Conservation (phyloP, 2,797 vertebrate species). For the Clamator glandarius region DNA sequence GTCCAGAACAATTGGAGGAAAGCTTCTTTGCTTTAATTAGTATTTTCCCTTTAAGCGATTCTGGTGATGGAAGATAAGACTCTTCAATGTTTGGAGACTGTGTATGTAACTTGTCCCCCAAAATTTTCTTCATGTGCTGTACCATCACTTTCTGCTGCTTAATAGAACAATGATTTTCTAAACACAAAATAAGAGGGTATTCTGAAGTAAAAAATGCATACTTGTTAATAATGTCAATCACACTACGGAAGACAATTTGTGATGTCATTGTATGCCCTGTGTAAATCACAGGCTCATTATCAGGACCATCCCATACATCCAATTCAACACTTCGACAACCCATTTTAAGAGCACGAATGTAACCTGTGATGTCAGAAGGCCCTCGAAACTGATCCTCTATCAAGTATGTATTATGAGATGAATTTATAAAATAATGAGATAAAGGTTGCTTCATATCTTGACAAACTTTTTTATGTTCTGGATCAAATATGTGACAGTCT, state of each 20-base stretch:
- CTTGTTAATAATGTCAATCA: conserved; percentile 96
- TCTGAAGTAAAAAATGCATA: conserved; percentile 95
- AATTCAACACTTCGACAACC: conserved; percentile 95
- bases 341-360: conserved; percentile 98
- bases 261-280: conserved; percentile 98
- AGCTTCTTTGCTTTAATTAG: conserved; percentile 95
- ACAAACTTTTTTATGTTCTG: conserved; percentile 94
- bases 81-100: conserved; percentile 89
- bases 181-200: conserved; percentile 92
- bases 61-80: conserved; percentile 91
- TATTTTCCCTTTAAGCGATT: conserved; percentile 90
- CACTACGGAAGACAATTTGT: conserved; percentile 94
- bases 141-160: conserved; percentile 97
- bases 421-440: conserved; percentile 98
- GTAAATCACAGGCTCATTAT: conserved; percentile 96
- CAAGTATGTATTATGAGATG: conserved; percentile 97
- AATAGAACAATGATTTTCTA: conserved; percentile 97
- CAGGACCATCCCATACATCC: conserved; percentile 96
- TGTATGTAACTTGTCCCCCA: conserved; percentile 90
- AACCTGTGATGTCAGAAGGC: conserved; percentile 96
- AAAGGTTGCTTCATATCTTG: conserved; percentile 97
- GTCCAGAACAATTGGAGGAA: conserved; percentile 83
- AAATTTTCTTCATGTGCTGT: conserved; percentile 95
- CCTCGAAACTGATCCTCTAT: conserved; percentile 99
- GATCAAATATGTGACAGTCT: conserved; percentile 98